Conservation (phyloP, 2,113 vertebrate genomes). For the Chunga burmeisteri region DNA sequence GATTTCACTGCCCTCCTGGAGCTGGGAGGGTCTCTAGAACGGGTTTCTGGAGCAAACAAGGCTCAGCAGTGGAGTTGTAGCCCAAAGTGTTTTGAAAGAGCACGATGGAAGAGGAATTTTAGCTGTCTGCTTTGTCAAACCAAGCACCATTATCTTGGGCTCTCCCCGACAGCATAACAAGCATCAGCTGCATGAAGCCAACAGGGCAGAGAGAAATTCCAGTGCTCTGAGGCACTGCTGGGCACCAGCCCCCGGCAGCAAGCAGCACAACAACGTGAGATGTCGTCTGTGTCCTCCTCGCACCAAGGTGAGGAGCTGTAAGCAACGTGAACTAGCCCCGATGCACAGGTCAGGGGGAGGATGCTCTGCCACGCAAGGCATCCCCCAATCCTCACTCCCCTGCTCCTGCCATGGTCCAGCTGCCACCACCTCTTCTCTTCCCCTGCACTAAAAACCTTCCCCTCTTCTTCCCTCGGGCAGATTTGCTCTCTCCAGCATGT, state of each 20-base stretch:
- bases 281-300: not conserved
- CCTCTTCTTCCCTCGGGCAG: not conserved
- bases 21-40: not conserved
- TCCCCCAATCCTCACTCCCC: not conserved
- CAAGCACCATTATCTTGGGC: not conserved
- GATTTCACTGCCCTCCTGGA: not conserved
- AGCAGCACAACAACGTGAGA: not conserved
- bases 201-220: slow-evolving; percentile 20
- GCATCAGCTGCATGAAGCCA: not conserved
- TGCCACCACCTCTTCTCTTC: not conserved
- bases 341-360: not conserved
- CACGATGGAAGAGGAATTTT: not conserved
- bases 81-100: not conserved
- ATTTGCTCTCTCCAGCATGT: not conserved
- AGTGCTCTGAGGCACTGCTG: not conserved
- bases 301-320: not conserved
- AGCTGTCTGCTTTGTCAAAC: not conserved
- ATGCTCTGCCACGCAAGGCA: not conserved
- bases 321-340: not conserved
- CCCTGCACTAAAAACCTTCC: not conserved
- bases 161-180: not conserved
- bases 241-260: not conserved
- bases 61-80: not conserved
- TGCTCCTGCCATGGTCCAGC: not conserved
- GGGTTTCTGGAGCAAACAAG: not conserved